These are phyloP conservation scores for Tarsius wallacei DNA, from an alignment of 2,797 vertebrate species.

Conservation along the genomic window DNA sequence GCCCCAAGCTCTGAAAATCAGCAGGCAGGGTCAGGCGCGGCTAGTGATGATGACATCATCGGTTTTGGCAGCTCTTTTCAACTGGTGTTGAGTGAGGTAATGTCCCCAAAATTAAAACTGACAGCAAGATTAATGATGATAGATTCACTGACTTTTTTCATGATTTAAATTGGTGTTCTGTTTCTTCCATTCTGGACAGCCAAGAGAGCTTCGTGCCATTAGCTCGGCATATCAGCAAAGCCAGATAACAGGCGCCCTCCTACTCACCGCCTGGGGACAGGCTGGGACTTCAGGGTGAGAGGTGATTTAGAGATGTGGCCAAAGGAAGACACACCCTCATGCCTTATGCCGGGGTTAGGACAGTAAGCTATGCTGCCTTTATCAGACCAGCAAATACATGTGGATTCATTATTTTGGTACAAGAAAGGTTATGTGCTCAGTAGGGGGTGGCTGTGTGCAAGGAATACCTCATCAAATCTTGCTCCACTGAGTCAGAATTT, in stretches of 20 bases:
- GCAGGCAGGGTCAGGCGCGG: slow-evolving; percentile 91
- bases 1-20: slow-evolving; percentile 91
- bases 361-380: not conserved
- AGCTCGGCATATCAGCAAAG: slow-evolving; percentile 81
- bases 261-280: slow-evolving; percentile 37
- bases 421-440: not conserved
- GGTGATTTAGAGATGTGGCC: slow-evolving; percentile 68
- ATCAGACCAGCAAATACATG: not conserved
- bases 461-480: not conserved
- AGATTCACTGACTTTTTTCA: slow-evolving; percentile 90
- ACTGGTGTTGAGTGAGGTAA: slow-evolving; percentile 92
- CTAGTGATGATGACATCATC: slow-evolving; percentile 93
- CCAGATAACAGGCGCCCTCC: slow-evolving; percentile 57
- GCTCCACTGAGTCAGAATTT: slow-evolving; percentile 48
- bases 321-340: slow-evolving; percentile 51
- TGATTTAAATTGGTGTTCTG: slow-evolving; percentile 89
- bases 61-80: slow-evolving; percentile 91
- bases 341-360: not conserved
- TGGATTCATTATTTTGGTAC: not conserved
- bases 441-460: not conserved
- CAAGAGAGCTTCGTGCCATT: slow-evolving; percentile 87
- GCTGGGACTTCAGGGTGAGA: slow-evolving; percentile 59
- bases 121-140: slow-evolving; percentile 93
- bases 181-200: slow-evolving; percentile 87
- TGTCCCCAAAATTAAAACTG: slow-evolving; percentile 93